Base-by-base conservation (phyloP, 2,888 invertebrate species). In the Andrena fulva region DNA sequence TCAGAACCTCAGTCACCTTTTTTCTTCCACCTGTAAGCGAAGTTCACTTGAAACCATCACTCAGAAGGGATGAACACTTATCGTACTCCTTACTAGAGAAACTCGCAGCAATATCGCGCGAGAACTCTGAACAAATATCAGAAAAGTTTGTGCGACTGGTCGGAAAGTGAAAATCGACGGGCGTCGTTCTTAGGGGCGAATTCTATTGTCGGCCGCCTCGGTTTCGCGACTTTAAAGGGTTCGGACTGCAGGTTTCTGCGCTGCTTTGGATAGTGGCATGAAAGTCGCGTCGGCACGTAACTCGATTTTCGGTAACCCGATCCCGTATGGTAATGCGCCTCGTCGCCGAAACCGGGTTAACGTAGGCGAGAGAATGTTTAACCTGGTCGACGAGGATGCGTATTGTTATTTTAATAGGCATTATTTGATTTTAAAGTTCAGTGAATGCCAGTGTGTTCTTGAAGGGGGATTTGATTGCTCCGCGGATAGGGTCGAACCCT, bases 351-450 rank as follows among this genome's bases (percentile, higher is more conserved):
- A 80, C 82, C 80, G 89, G 85, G 87, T 88, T 89, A 87, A 87
- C 85, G 90, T 82, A 81, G 83, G 87, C 89, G 92, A 92, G 93
- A 92, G 93, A 94, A 93, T 93, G 92, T 93, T 94, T 93, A 94
- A 93, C 93, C 92, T 90, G 91, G 87, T 71, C 88, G 88, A 85
- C 86, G 86, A 88, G 87, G 90, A 88, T 87, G 90, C 90, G 92
- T 91, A 94, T 94, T 94, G 93, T 94, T 93, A 94, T 94, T 94
- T 94, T 94, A 94, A 93, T 93, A 90, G 93, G 91, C 91, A 91
- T 93, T 93, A 94, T 93, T 94, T 90, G 93, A 94, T 94, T 94
- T 94, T 93, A 93, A 94, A 94, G 93, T 93, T 93, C 92, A 92
- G 91, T 92, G 92, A 93, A 93, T 93, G 92, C 92, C 91, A 85